A percentile compares a stretch with the other conserved stretches of the same genome.
phyloP scores from a whole-genome alignment of 2,888 invertebrate genomes.

The Pecten maximus region DNA sequence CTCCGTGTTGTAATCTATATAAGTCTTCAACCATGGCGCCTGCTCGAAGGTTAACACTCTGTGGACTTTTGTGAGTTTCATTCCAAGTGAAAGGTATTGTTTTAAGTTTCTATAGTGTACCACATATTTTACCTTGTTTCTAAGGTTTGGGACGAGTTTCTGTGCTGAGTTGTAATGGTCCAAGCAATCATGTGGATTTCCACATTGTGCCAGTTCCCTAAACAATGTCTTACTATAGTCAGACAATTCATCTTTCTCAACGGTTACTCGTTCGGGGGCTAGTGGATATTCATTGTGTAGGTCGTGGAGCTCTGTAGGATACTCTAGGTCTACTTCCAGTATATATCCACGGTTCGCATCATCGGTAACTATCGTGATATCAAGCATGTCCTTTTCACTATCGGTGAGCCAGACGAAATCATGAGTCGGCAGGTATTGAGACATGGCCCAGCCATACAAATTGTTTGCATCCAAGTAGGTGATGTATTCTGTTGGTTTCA shows the following conservation, averaged over 20 bases:
- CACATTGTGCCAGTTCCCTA: neutral
- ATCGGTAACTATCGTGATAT: too few species aligned
- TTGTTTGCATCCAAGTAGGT: too few species aligned
- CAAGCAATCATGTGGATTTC: neutral
- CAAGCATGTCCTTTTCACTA: too few species aligned
- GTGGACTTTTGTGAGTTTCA: conserved; percentile 37
- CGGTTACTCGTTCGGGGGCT: neutral
- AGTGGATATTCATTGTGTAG: too few species aligned
- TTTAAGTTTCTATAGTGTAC: conserved; percentile 40
- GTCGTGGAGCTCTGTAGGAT: too few species aligned
- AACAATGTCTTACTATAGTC: neutral
- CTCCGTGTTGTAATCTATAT: conserved; percentile 33
- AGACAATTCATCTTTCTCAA: neutral
- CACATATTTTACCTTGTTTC: conserved; percentile 2
- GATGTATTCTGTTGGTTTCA: too few species aligned
- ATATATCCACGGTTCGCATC: too few species aligned
- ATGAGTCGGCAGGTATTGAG: too few species aligned
- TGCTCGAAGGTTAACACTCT: conserved; percentile 40
- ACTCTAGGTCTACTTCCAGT: too few species aligned
- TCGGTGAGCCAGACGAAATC: too few species aligned
- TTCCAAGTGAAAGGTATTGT: conserved; percentile 39
- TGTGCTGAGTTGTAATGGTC: neutral
- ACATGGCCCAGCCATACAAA: too few species aligned
- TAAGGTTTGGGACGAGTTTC: neutral
- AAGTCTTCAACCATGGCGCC: conserved; percentile 21